Percentiles rank a stretch among this genome's conserved stretches.
Conservation (phyloP, 2,113 vertebrate genomes). For the Copsychus sechellarum region DNA sequence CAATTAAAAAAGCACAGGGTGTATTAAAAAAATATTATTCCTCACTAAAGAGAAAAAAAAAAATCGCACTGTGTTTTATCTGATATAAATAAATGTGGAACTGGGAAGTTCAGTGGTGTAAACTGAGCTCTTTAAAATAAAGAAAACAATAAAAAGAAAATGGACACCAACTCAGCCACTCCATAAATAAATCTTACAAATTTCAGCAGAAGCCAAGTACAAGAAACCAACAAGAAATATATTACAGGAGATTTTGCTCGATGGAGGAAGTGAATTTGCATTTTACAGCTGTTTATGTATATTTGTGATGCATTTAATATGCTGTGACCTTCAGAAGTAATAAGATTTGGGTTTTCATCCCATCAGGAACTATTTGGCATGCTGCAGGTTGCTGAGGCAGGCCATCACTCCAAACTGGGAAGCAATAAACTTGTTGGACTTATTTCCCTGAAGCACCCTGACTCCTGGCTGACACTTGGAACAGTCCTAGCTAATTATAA, state of each 20-base stretch:
- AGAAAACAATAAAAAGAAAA: background rate
- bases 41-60: rapidly evolving
- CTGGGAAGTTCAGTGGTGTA: background rate
- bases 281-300: background rate
- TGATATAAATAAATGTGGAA: background rate
- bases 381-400: background rate
- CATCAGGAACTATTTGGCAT: background rate
- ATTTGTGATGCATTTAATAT: background rate
- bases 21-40: background rate
- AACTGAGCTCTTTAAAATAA: background rate
- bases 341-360: background rate
- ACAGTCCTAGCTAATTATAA: background rate
- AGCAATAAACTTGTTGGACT: background rate
- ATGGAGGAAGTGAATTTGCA: background rate
- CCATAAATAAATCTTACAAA: background rate
- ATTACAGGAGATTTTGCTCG: background rate
- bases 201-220: background rate
- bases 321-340: background rate
- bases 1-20: background rate
- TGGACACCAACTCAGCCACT: background rate
- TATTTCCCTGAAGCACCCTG: constrained; percentile 5
- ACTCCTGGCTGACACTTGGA: constrained; percentile 13
- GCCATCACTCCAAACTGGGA: background rate
- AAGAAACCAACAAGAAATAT: background rate
- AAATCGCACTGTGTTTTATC: background rate